Conservation (phyloP, 1,140 invertebrate species). For the Drosophila parabipectinata region DNA sequence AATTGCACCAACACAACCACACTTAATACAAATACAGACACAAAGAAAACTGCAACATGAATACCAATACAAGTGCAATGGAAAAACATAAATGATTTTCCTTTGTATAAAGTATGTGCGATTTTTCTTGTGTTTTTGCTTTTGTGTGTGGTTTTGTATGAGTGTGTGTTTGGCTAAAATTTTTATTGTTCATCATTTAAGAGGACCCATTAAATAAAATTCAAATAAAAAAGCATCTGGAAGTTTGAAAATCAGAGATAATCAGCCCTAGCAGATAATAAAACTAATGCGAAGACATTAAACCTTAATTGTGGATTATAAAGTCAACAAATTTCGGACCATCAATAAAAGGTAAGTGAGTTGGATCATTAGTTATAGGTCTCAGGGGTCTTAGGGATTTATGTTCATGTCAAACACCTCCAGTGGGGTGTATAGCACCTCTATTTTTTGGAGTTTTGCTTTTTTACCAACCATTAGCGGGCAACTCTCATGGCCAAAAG, state of each 20-base stretch:
- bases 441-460: constrained; percentile 4
- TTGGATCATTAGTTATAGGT: constrained; percentile 14
- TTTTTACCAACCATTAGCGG: constrained; percentile 1
- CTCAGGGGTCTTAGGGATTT: neutral
- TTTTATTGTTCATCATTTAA: constrained; percentile 34
- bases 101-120: constrained; percentile 22
- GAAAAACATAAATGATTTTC: constrained; percentile 38
- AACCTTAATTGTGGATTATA: constrained; percentile 45
- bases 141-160: constrained; percentile 14
- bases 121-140: constrained; percentile 32
- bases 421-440: constrained; percentile 3
- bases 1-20: constrained; percentile 38
- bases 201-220: constrained; percentile 16
- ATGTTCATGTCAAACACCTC: constrained; percentile 35
- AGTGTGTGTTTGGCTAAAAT: constrained; percentile 12
- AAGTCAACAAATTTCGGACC: constrained; percentile 1
- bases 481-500: constrained; percentile 45
- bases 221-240: constrained; percentile 16
- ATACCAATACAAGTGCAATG: constrained; percentile 24
- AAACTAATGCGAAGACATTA: constrained; percentile 8
- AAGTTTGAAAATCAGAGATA: constrained; percentile 6
- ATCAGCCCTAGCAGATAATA: neutral
- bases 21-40: constrained; percentile 8
- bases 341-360: constrained; percentile 52
- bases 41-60: constrained; percentile 35